These are phyloP conservation scores for Rallus limicola DNA, from an alignment of 2,113 vertebrate species.

Conservation along the genomic window DNA sequence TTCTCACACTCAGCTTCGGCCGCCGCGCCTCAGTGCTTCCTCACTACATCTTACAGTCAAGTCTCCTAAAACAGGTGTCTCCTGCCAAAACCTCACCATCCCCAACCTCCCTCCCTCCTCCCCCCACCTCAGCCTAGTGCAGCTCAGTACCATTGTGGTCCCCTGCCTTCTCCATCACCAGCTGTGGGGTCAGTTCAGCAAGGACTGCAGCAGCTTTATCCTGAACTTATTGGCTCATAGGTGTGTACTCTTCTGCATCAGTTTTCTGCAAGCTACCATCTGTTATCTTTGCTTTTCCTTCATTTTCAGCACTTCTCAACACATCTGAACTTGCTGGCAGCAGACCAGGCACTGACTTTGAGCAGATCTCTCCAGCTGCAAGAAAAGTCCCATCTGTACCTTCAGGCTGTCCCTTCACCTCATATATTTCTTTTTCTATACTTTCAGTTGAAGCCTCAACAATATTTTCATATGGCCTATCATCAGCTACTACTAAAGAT, in stretches of 20 bases:
- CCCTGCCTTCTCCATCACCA: not conserved
- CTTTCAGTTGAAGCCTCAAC: not conserved
- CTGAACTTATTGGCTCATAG: conserved; percentile 8
- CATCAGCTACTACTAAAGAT: not conserved
- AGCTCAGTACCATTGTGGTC: not conserved
- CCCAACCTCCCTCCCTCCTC: too few species aligned
- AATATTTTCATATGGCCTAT: conserved; percentile 35
- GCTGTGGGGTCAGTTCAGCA: not conserved
- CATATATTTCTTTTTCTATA: not conserved
- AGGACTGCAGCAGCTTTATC: not conserved
- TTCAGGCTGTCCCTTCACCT: conserved; percentile 31
- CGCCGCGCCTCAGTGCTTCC: not conserved
- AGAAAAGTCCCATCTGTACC: not conserved
- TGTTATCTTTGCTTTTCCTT: conserved; percentile 33
- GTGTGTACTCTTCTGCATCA: conserved; percentile 41
- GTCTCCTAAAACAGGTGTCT: not conserved
- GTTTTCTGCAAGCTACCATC: conserved; percentile 53
- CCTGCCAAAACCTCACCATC: not conserved
- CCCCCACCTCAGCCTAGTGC: not conserved
- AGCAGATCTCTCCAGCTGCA: conserved; percentile 32
- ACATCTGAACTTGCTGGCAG: conserved; percentile 50
- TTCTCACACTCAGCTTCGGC: accelerated
- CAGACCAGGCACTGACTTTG: conserved; percentile 18
- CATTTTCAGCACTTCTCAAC: not conserved
- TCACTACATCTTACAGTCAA: not conserved